Conservation (phyloP, 2,113 vertebrate species). For the Seriola dumerili region DNA sequence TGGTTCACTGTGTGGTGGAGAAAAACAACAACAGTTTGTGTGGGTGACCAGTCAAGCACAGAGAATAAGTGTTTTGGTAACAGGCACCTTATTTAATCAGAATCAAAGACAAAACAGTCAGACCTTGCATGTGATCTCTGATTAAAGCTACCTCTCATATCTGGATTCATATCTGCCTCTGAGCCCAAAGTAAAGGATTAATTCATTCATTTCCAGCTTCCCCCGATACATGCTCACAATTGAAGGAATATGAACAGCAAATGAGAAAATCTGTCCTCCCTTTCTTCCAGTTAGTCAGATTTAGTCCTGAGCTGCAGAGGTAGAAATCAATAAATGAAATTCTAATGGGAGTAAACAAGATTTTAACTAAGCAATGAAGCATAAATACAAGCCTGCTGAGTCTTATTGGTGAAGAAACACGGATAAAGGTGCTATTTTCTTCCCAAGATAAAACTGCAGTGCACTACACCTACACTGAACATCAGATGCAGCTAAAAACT, state of each 20-base stretch:
- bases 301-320: background rate
- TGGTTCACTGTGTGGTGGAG: background rate
- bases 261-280: background rate
- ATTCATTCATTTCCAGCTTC: constrained; percentile 22
- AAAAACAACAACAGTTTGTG: constrained; percentile 8
- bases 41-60: constrained; percentile 2
- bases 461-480: background rate
- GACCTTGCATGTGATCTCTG: constrained; percentile 6
- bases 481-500: constrained; percentile 25
- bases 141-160: constrained; percentile 31
- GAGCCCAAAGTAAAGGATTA: constrained; percentile 14
- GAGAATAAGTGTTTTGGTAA: background rate
- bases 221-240: constrained; percentile 9
- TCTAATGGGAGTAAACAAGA: background rate
- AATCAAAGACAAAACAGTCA: constrained; percentile 18
- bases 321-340: background rate
- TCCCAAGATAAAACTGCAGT: constrained; percentile 4
- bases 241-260: constrained; percentile 15
- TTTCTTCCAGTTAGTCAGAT: constrained; percentile 1
- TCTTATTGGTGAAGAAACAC: background rate
- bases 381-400: background rate
- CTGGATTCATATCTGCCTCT: background rate
- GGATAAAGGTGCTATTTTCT: background rate
- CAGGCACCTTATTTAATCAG: constrained; percentile 28
- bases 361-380: constrained; percentile 1